These are phyloP conservation scores for Panthera uncia DNA, from an alignment of 2,113 vertebrate species.

Conservation along the genomic window DNA sequence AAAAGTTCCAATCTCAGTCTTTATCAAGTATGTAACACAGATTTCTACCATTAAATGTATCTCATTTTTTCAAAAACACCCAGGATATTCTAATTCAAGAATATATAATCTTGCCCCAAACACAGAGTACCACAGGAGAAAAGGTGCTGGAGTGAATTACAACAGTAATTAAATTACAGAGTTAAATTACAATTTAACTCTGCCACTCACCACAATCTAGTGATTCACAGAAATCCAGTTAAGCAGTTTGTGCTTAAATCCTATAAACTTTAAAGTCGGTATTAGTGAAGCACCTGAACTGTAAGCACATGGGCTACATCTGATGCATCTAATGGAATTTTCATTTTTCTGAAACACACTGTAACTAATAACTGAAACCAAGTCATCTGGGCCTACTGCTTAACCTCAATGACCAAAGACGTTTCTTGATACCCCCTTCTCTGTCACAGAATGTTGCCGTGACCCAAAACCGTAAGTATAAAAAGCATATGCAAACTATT, in stretches of 20 bases:
- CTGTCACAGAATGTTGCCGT: background rate
- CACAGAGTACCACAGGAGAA: background rate
- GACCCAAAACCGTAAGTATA: background rate
- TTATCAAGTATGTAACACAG: background rate
- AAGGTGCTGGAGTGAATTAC: background rate
- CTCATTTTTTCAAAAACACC: background rate
- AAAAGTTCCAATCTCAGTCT: slow-evolving; percentile 4
- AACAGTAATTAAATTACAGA: too few relatives aligned
- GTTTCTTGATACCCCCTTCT: background rate
- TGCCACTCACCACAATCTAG: background rate
- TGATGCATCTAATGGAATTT: background rate
- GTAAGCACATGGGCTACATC: background rate
- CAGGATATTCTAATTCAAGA: slow-evolving; percentile 38
- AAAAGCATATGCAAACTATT: background rate
- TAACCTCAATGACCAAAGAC: background rate
- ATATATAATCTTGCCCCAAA: background rate
- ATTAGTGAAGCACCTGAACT: background rate
- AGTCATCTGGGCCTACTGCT: background rate
- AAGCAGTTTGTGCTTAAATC: background rate
- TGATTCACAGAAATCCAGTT: background rate
- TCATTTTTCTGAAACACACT: background rate
- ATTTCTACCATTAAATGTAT: background rate
- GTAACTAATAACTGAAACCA: background rate
- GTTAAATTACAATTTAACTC: too few relatives aligned
- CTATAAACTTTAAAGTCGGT: background rate